Base-by-base conservation (phyloP, 2,113 vertebrate genomes). In the Jaculus jaculus region DNA sequence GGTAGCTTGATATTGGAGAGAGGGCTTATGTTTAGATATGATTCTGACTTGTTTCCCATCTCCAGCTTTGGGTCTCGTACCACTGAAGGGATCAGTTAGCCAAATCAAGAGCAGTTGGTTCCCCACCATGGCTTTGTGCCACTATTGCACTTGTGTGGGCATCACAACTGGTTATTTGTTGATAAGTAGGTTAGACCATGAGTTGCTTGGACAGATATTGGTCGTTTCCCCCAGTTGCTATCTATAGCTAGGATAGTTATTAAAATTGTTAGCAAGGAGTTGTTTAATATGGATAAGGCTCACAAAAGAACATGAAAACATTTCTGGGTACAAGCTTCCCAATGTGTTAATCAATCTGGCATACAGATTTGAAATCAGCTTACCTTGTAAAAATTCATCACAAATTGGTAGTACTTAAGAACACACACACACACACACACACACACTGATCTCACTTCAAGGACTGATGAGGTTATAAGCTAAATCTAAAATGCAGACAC, bases 331-430 rank as follows among this genome's bases (percentile, higher is more conserved):
- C 3, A 65, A 16, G 23, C 16, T 89, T 54, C 32, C 34, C 21
- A 54, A 84, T 89, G 34, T 80, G 21, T 66, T 71, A 88, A 51
- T 47, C 1, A 5, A 10, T 69, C 77, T 69, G 60, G 74, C n/a
- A 90, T 80, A 17, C 58, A 82, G 69, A 68, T 74, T 54, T 90
- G 37, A 90, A 66, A 87, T n/a, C 6, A 85, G 34, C 32, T 88
- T 93, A 54, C 71, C 51, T 1, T 30, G 54, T 21, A 91, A 9
- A 94, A 77, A 71, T 82, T 84, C 42, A 74, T 90, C 77, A 51
- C 66, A 5, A 65, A 78, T 83, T 54, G 4, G 17, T 54, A 24
- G 12, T 87, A 47, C 47, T 74, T 68, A 63, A 20, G 24, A 63
- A 32, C 28, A 32, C 28, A 32, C 28, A 32, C 28, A 15, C 9